phyloP scores from a whole-genome alignment of 2,113 vertebrate genomes.

The Nicator chloris region DNA sequence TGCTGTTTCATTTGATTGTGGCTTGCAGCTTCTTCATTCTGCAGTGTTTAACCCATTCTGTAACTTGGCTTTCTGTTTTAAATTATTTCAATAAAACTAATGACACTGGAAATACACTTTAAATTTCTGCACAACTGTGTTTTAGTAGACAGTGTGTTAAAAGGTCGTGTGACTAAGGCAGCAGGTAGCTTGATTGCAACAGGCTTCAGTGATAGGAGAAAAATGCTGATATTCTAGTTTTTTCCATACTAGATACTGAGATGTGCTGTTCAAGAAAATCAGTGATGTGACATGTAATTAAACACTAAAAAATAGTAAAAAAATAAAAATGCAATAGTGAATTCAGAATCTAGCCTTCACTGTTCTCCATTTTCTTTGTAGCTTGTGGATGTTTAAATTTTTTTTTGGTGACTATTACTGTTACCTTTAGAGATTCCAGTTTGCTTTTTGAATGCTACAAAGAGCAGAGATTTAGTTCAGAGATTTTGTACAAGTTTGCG shows the following conservation, averaged over 20 bases:
- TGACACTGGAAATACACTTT: background rate
- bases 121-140: background rate
- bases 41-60: background rate
- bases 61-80: background rate
- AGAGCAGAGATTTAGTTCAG: background rate
- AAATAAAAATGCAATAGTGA: background rate
- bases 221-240: background rate
- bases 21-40: conserved; percentile 5
- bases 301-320: background rate
- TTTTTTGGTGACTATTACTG: background rate
- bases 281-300: background rate
- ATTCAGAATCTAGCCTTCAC: background rate
- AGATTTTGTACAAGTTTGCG: background rate
- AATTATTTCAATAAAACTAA: background rate
- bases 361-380: background rate
- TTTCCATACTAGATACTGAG: background rate
- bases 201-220: background rate
- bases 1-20: background rate
- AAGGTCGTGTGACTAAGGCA: background rate
- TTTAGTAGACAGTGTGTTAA: background rate
- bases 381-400: background rate
- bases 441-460: background rate
- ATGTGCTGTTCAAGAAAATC: background rate
- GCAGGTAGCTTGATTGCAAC: background rate
- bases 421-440: background rate